Percentiles rank a stretch among this genome's conserved stretches.
Evolutionary conservation across 2,113 vertebrate genomes (phyloP).

Genomic region (Podarcis raffonei): DNA sequence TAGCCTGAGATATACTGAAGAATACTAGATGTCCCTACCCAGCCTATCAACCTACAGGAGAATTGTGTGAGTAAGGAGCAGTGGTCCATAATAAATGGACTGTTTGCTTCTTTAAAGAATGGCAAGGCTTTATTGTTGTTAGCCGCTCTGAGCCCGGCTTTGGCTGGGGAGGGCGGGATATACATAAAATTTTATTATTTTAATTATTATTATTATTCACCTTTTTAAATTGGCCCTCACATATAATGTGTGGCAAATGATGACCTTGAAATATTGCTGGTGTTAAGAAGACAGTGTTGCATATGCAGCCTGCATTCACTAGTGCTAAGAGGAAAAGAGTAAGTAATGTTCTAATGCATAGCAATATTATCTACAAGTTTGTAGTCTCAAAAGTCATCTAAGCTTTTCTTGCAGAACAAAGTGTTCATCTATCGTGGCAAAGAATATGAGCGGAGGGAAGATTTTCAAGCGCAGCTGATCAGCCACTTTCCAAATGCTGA

Average conservation of each 20-base stretch:
- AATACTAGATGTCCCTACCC: not conserved
- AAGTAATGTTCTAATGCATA: not conserved
- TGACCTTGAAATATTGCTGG: not conserved
- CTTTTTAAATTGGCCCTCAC: not conserved
- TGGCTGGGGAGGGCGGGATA: no score
- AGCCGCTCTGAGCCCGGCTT: no score
- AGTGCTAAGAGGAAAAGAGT: not conserved
- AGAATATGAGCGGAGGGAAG: slow-evolving; percentile 95
- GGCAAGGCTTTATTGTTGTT: no score
- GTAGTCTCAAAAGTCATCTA: not conserved
- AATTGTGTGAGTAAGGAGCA: not conserved
- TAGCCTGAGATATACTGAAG: not conserved
- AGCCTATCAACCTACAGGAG: not conserved
- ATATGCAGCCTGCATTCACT: not conserved
- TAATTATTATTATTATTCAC: no score
- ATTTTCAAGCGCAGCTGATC: slow-evolving; percentile 94
- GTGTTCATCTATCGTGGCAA: slow-evolving; percentile 98
- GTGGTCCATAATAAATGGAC: not conserved
- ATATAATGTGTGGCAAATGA: not conserved
- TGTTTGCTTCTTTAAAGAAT: not conserved
- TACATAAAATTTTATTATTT: no score
- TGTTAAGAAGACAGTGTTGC: not conserved
- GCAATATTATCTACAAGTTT: not conserved
- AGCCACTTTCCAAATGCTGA: slow-evolving; percentile 92
- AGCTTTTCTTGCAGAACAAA: slow-evolving; percentile 84